Percentiles rank a stretch among this genome's conserved stretches.
These are phyloP conservation scores for Yponomeuta malinellus DNA, from an alignment of 2,888 invertebrate genomes.

Conservation along the genomic window DNA sequence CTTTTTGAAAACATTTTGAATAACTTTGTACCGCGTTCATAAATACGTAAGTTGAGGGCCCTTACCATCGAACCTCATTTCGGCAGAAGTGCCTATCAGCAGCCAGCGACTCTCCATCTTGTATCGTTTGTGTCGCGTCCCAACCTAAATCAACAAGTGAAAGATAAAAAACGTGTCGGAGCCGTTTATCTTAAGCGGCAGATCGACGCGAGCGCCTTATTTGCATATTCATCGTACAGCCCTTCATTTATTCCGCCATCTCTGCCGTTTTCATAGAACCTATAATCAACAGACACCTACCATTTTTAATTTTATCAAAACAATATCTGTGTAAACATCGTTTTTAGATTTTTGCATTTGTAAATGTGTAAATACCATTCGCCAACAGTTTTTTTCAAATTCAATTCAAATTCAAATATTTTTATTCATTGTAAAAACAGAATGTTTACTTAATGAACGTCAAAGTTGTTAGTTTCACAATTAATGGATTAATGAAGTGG, in stretches of 20 bases:
- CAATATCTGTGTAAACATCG: not conserved
- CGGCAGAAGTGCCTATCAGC: not conserved
- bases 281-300: not conserved
- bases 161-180: conserved; percentile 27
- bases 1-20: too few relatives aligned
- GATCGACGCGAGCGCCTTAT: conserved; percentile 47
- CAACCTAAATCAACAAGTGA: conserved; percentile 35
- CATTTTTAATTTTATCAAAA: not conserved
- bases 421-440: too few relatives aligned
- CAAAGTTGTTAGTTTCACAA: too few relatives aligned
- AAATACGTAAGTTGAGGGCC: too few relatives aligned
- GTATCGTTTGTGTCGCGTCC: conserved; percentile 3
- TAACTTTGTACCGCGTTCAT: too few relatives aligned
- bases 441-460: too few relatives aligned
- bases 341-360: not conserved
- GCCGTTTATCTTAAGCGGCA: conserved; percentile 38
- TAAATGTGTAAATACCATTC: too few relatives aligned
- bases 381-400: too few relatives aligned
- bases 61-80: not conserved
- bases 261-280: not conserved
- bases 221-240: conserved; percentile 55
- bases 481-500: too few relatives aligned
- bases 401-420: too few relatives aligned
- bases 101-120: not conserved
- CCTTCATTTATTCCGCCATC: not conserved